Conservation (phyloP, 2,797 vertebrate species). For the Myripristis murdjan region DNA sequence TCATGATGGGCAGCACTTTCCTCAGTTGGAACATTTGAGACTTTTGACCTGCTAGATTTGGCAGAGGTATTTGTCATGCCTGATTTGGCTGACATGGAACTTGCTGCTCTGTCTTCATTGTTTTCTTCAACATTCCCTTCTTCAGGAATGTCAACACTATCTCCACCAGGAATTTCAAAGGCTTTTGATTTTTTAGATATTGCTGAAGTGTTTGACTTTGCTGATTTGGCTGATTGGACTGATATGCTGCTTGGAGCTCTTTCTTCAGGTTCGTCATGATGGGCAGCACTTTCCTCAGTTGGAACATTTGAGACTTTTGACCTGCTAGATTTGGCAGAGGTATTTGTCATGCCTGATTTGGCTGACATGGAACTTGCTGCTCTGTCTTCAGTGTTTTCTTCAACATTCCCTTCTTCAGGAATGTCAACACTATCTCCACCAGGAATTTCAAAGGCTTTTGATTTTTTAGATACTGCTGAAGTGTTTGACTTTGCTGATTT, state of each 20-base stretch:
- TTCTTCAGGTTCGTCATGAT: slow-evolving; percentile 44
- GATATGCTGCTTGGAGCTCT: slow-evolving; percentile 61
- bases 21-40: slow-evolving; percentile 34
- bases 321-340: slow-evolving; percentile 56
- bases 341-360: slow-evolving; percentile 48
- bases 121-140: too few species aligned
- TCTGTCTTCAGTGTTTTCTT: slow-evolving; percentile 24
- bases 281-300: slow-evolving; percentile 21
- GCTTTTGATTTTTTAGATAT: slow-evolving; percentile 57
- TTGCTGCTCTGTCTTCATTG: too few species aligned
- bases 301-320: slow-evolving; percentile 56
- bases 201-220: slow-evolving; percentile 64
- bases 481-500: slow-evolving; percentile 62
- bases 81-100: slow-evolving; percentile 45
- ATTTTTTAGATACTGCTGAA: slow-evolving; percentile 61
- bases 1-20: slow-evolving; percentile 7
- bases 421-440: slow-evolving; percentile 42
- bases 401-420: slow-evolving; percentile 31
- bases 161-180: too few species aligned
- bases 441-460: too few species aligned
- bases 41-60: slow-evolving; percentile 62
- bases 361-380: slow-evolving; percentile 41
- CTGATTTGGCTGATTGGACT: slow-evolving; percentile 53
- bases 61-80: slow-evolving; percentile 46
- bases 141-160: slow-evolving; percentile 48